Evolutionary conservation across 1,140 invertebrate species (phyloP).

Genomic region (Diuraphis noxia): DNA sequence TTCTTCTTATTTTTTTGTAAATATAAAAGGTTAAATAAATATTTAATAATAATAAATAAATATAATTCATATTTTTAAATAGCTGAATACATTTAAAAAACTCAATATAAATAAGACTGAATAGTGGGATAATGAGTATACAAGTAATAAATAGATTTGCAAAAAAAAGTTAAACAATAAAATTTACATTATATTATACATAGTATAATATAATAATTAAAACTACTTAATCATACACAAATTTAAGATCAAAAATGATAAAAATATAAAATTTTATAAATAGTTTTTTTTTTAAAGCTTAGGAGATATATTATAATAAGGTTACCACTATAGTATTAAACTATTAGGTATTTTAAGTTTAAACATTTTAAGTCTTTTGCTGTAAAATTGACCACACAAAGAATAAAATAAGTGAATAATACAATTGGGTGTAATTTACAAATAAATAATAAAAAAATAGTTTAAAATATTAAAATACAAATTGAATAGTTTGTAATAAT

Average conservation of each 20-base stretch:
- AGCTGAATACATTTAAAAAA: background rate
- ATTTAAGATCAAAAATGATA: background rate
- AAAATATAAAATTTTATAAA: background rate
- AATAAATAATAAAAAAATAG: background rate
- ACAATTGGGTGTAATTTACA: background rate
- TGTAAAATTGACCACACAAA: background rate
- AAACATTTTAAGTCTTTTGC: background rate
- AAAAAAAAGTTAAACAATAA: background rate
- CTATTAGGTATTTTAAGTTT: background rate
- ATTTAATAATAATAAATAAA: slow-evolving; percentile 8
- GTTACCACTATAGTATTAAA: background rate
- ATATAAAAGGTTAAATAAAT: slow-evolving; percentile 26
- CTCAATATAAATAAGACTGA: background rate
- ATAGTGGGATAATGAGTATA: slow-evolving; percentile 22
- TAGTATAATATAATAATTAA: background rate
- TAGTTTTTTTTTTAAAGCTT: background rate
- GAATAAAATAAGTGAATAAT: background rate
- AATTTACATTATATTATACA: background rate
- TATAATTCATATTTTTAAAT: background rate
- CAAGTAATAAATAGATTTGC: background rate
- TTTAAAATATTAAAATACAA: slow-evolving; percentile 13
- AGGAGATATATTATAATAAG: background rate
- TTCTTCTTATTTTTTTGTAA: background rate
- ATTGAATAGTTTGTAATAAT: too few relatives aligned
- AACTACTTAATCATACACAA: background rate